A percentile compares a stretch with the other conserved stretches of the same genome.
Evolutionary conservation across 2,113 vertebrate species (phyloP).

Genomic region (Marmota monax): DNA sequence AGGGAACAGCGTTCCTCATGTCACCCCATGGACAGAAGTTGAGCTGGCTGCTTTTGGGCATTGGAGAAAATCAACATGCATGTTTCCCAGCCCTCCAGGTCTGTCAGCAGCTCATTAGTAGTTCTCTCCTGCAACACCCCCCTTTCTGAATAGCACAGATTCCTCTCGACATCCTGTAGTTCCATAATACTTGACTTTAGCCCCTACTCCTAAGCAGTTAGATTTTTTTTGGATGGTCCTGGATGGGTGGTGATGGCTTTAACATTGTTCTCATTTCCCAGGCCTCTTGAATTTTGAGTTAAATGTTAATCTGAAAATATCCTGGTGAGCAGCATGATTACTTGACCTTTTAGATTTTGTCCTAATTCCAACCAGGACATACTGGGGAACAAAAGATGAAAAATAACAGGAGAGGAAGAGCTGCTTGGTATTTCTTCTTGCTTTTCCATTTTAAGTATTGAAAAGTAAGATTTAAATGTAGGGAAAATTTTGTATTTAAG

Average conservation of each 20-base stretch:
- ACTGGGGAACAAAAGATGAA: background rate
- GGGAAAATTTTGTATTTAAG: background rate
- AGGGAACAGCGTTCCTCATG: accelerated
- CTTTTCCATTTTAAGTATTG: background rate
- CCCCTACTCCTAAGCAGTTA: background rate
- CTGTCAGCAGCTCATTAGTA: too few relatives aligned
- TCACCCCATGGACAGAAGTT: too few relatives aligned
- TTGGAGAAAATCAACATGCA: background rate
- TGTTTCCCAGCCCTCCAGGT: accelerated
- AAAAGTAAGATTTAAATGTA: background rate
- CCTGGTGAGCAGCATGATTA: background rate
- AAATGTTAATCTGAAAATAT: background rate
- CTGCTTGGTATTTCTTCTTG: background rate
- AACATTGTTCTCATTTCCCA: background rate
- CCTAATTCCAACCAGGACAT: background rate
- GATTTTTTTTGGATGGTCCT: background rate
- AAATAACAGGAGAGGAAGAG: background rate
- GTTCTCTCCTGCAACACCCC: background rate
- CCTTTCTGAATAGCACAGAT: background rate
- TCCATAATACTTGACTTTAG: background rate
- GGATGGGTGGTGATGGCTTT: background rate
- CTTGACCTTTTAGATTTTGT: background rate
- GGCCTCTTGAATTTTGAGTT: background rate
- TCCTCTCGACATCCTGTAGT: accelerated
- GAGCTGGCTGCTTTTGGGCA: background rate